Conservation (phyloP, 2,888 invertebrate genomes). For the Apamea epomidion region DNA sequence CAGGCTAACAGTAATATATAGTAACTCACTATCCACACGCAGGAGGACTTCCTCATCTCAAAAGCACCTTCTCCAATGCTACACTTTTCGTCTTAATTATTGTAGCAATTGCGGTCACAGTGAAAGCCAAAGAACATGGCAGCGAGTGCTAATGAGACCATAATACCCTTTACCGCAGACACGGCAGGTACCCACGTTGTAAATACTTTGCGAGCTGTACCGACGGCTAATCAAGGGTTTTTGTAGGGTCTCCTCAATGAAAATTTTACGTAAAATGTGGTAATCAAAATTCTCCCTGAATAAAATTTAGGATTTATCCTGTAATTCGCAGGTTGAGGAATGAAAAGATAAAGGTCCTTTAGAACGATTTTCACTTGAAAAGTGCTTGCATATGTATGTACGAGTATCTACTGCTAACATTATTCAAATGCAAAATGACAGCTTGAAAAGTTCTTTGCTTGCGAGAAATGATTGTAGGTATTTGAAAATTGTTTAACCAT, state of each 20-base stretch:
- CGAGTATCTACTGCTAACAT: neutral
- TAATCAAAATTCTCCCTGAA: neutral
- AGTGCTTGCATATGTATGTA: neutral
- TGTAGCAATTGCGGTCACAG: neutral
- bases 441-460: neutral
- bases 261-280: conserved; percentile 4
- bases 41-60: neutral
- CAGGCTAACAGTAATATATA: too few relatives aligned
- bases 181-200: neutral
- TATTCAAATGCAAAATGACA: neutral
- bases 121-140: conserved; percentile 29
- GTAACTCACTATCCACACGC: neutral
- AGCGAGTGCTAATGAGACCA: conserved; percentile 18
- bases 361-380: neutral
- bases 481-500: neutral
- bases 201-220: conserved; percentile 3
- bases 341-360: neutral
- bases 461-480: neutral
- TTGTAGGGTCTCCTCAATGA: neutral
- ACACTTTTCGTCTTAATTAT: neutral
- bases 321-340: neutral
- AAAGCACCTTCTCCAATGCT: neutral
- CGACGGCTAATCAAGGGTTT: conserved; percentile 4
- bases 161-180: conserved; percentile 3
- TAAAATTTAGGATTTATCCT: neutral